A percentile compares a stretch with the other conserved stretches of the same genome.
Conservation (phyloP, 2,797 vertebrate species). For the Onychomys leucogaster region DNA sequence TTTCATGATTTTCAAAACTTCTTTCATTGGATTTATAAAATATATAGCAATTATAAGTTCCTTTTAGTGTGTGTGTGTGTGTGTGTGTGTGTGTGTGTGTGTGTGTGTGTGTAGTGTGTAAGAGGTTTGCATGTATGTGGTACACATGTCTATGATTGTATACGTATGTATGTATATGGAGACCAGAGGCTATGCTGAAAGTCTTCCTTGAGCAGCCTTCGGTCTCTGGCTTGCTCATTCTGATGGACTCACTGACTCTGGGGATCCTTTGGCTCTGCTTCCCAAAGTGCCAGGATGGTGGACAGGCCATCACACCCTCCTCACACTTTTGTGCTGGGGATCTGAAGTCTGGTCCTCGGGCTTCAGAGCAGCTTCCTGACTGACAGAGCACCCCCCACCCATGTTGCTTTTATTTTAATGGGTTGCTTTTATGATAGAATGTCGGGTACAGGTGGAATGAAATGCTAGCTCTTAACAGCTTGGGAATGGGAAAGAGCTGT, state of each 20-base stretch:
- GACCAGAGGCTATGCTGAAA: neutral
- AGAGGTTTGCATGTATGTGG: neutral
- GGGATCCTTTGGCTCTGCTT: neutral
- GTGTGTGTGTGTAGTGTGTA: neutral
- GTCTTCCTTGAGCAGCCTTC: neutral
- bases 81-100: neutral
- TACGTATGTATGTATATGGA: neutral
- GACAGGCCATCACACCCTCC: too few species aligned
- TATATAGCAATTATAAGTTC: neutral
- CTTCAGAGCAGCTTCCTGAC: neutral
- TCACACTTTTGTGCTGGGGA: neutral
- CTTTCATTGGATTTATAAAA: slow-evolving; percentile 30
- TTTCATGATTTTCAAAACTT: slow-evolving; percentile 17
- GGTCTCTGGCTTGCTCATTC: neutral
- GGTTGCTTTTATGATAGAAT: neutral
- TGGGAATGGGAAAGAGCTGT: neutral
- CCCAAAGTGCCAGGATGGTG: neutral
- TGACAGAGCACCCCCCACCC: fast-evolving
- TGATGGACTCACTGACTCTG: neutral
- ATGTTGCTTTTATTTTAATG: neutral
- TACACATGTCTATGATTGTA: neutral
- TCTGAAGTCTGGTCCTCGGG: neutral
- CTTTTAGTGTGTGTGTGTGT: neutral
- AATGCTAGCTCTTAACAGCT: neutral
- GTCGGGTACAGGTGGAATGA: neutral